A percentile compares a stretch with the other conserved stretches of the same genome.
Evolutionary conservation across 2,888 invertebrate species (phyloP).

Genomic region (Epistrophe eligans): DNA sequence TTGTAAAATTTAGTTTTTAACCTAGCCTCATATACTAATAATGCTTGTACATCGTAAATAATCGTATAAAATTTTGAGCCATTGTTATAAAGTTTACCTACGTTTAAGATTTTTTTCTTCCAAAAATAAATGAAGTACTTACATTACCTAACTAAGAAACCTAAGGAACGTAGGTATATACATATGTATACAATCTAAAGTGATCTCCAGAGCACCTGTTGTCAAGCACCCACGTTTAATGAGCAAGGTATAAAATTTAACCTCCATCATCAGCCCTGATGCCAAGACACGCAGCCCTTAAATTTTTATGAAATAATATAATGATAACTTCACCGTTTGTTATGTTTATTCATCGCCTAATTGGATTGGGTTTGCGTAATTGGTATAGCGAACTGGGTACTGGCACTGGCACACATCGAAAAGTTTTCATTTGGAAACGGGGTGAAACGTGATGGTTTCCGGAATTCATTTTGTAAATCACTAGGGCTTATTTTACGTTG

Average conservation of each 20-base stretch:
- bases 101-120: too few relatives aligned
- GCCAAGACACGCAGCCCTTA: slow-evolving; percentile 1
- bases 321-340: slow-evolving; percentile 60
- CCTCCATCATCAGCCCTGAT: neutral
- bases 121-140: neutral
- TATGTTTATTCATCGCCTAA: slow-evolving; percentile 73
- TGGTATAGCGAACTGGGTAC: slow-evolving; percentile 49
- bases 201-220: slow-evolving; percentile 53
- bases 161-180: neutral
- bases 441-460: slow-evolving; percentile 61
- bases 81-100: too few relatives aligned
- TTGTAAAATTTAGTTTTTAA: too few relatives aligned
- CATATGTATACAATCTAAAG: neutral
- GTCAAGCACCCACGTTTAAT: slow-evolving; percentile 13
- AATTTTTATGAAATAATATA: slow-evolving; percentile 27
- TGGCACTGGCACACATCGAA: slow-evolving; percentile 58
- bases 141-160: neutral
- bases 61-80: too few relatives aligned
- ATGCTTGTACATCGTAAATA: too few relatives aligned
- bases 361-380: slow-evolving; percentile 73
- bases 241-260: slow-evolving; percentile 40
- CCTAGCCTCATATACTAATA: too few relatives aligned
- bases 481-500: slow-evolving; percentile 63
- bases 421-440: slow-evolving; percentile 61
- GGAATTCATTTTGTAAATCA: slow-evolving; percentile 73